These are phyloP conservation scores for Anastrepha ludens DNA, from an alignment of 1,140 invertebrate genomes.

Conservation along the genomic window DNA sequence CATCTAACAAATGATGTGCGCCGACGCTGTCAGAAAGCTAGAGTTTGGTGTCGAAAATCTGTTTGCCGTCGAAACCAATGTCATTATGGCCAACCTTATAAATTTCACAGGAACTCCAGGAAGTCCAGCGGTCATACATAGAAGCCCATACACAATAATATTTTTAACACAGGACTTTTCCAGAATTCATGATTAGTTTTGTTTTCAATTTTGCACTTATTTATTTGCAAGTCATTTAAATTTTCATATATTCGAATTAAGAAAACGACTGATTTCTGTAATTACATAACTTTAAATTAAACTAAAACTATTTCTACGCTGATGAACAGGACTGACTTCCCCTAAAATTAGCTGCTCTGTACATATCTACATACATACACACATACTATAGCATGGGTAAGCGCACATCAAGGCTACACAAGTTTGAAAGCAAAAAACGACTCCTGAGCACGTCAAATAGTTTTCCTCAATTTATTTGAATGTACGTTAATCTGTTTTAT, in stretches of 20 bases:
- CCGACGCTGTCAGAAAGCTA: too few species aligned
- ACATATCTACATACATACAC: not conserved
- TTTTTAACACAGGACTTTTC: too few species aligned
- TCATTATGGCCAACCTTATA: too few species aligned
- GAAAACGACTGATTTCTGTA: not conserved
- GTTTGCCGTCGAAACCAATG: too few species aligned
- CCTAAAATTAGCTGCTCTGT: not conserved
- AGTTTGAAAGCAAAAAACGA: not conserved
- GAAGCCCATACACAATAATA: too few species aligned
- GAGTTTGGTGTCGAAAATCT: too few species aligned
- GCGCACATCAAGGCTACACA: not conserved
- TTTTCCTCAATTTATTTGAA: slow-evolving; percentile 37
- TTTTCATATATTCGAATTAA: not conserved
- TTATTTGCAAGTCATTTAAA: not conserved
- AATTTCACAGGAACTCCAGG: too few species aligned
- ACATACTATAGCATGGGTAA: not conserved
- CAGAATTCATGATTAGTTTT: not conserved
- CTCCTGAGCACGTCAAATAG: slow-evolving; percentile 34
- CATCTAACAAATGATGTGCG: too few species aligned
- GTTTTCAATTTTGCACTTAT: not conserved
- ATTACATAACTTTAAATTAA: slow-evolving; percentile 26
- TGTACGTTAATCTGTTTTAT: not conserved
- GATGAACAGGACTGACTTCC: not conserved
- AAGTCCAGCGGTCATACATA: too few species aligned
- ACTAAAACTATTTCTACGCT: not conserved